phyloP scores from a whole-genome alignment of 23 tunicate species.

The Botrylloides violaceus region DNA sequence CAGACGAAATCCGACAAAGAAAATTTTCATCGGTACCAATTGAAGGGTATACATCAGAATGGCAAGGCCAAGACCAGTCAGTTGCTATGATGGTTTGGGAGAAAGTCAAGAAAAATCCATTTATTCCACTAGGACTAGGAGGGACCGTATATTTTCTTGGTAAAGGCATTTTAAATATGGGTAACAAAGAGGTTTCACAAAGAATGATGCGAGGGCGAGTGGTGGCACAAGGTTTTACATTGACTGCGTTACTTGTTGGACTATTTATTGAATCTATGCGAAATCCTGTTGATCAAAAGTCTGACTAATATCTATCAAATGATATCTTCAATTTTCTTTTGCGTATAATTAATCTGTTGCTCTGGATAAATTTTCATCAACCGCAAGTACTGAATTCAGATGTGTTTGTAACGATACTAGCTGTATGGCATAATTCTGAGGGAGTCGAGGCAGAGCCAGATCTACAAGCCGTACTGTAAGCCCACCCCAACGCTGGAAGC shows the following conservation, averaged over 20 bases:
- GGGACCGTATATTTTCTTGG: conserved; percentile 51
- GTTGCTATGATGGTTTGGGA: conserved; percentile 17
- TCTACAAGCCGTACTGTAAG: too few species aligned
- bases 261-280: conserved; percentile 15
- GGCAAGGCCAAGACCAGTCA: conserved; percentile 1
- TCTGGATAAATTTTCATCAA: too few species aligned
- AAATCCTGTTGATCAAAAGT: too few species aligned
- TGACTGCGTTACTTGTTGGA: conserved; percentile 47
- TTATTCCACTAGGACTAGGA: conserved; percentile 68
- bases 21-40: conserved; percentile 31
- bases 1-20: conserved; percentile 48
- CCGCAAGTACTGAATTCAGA: too few species aligned
- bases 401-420: too few species aligned
- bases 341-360: too few species aligned
- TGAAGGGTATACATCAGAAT: conserved; percentile 33
- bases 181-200: conserved; percentile 39
- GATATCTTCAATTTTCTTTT: too few species aligned
- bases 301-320: too few species aligned
- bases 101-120: conserved; percentile 42
- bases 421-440: too few species aligned
- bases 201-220: conserved; percentile 87
- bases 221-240: conserved; percentile 63
- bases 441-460: too few species aligned
- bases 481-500: too few species aligned
- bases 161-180: conserved; percentile 65